Conservation (phyloP, 2,797 vertebrate genomes). For the Gouania willdenowi region DNA sequence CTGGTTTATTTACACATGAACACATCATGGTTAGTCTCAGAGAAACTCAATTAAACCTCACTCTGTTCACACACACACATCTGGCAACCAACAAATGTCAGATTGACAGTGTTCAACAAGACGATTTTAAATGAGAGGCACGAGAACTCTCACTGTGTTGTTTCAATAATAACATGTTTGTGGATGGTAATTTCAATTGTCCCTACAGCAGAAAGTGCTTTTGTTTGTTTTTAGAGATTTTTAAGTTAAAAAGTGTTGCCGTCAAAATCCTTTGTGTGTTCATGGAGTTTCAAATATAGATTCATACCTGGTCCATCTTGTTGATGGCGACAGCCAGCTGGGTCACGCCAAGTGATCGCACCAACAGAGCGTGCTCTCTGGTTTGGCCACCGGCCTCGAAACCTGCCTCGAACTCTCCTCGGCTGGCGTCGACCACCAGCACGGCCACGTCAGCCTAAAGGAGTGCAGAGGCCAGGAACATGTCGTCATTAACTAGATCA, state of each 20-base stretch:
- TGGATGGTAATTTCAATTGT: not conserved
- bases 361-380: conserved; percentile 91
- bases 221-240: not conserved
- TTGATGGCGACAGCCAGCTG: conserved; percentile 96
- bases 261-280: not conserved
- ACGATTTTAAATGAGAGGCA: no score
- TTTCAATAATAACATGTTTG: not conserved
- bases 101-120: no score
- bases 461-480: no score
- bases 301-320: conserved; percentile 96
- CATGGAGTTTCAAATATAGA: not conserved
- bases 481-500: no score
- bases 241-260: no score
- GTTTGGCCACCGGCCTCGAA: conserved; percentile 97
- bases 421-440: conserved; percentile 93
- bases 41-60: no score
- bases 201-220: no score
- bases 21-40: no score
- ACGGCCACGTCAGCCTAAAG: conserved; percentile 92
- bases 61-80: no score
- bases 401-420: conserved; percentile 96
- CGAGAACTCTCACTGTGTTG: no score
- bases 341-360: conserved; percentile 95
- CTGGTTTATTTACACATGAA: conserved; percentile 65
- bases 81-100: not conserved